Evolutionary conservation across 92 coral and sea anemone species (phyloP), one percentile per base, ranked within the genome.

Genomic region (Phenganax marumi): DNA sequence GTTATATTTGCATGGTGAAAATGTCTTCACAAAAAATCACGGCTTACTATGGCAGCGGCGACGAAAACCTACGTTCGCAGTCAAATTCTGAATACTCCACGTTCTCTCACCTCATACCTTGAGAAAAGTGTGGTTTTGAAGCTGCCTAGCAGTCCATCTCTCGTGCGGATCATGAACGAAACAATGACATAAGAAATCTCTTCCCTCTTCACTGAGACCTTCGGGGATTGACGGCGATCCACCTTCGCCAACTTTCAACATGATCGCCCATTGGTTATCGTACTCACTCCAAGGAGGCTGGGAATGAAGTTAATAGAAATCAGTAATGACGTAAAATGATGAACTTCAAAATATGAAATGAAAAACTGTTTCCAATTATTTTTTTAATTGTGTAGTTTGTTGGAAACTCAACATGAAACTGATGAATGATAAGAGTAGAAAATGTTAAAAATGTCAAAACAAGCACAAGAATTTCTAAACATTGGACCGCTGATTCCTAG

Each of bases 211-310:
- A 81, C 97, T 92, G 50, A 96, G 89, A 26, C 86, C 86, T 52
- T 96, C 99, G 50, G 99, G 97, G 79, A 88, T 88, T 14, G 93
- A 89, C 19, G 99, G 99, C 12, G 90, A 89, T 33, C 84, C 96
- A 49, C 97, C 99, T 79, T 92, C 99, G 6, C 99, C 99, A 33
- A 96, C 99, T 87, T 88, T 92, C 79, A 82, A 92, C 99, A 96
- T 96, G 66, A 96, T 90, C 26, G 89, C 90, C 89, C 86, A 96
- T 73, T 92, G 93, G 78, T 96, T 96, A 85, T 96, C 99, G 52
- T 90, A 96, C 16, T 96, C 99, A 19, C 89, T 93, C 99, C 99
- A 96, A 0, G 99, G 99, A 50, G 99, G 93, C 99, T 96, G 85
- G n/a, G 82, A 72, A 54, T 49, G 25, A 46, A 56, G 21, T 56